Evolutionary conservation across 1,140 invertebrate genomes (phyloP), one percentile per base, ranked within the genome.

Genomic region (Drosophila melanica): DNA sequence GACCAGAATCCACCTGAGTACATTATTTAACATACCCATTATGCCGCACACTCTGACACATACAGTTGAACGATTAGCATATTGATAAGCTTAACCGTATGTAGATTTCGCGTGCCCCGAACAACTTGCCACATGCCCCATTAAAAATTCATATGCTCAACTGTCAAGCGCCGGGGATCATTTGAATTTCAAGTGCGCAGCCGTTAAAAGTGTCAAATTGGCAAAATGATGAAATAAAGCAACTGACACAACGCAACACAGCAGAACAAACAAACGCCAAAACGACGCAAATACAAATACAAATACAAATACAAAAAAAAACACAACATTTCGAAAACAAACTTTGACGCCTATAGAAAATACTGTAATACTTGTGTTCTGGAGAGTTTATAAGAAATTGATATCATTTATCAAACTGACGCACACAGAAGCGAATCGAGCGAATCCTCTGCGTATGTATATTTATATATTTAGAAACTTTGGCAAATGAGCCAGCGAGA

Each of bases 381-480:
- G 44, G n/a, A 54, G 75, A 69, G 69, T 82, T 80, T 75, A 89
- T 89, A 87, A 87, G 82, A 87, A 87, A 87, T 87, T 87, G 82
- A 87, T 87, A 87, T 87, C 75, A 87, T 87, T 87, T 87, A 87
- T 87, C 82, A 87, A 89, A 77, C 71, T 87, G 82, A 87, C 82
- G 86, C 79, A 72, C 62, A 63, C 75, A 81, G 59, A 48, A 54
- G 20, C 51, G 51, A 60, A 51, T 27, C 70, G 47, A 66, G 50
- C 55, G 58, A 58, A 48, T 66, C 69, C 41, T 47, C 20, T 18
- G 37, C 27, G 57, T 62, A 68, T 75, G 48, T 74, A 81, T 67
- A 42, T 67, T 37, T 14, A 55, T 14, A 55, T 70, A 64, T 65
- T 65, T 57, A 64, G 63, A 77, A 85, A 75, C 63, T 85, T 86